Evolutionary conservation across 2,113 vertebrate genomes (phyloP).

Genomic region (Isichthys henryi): DNA sequence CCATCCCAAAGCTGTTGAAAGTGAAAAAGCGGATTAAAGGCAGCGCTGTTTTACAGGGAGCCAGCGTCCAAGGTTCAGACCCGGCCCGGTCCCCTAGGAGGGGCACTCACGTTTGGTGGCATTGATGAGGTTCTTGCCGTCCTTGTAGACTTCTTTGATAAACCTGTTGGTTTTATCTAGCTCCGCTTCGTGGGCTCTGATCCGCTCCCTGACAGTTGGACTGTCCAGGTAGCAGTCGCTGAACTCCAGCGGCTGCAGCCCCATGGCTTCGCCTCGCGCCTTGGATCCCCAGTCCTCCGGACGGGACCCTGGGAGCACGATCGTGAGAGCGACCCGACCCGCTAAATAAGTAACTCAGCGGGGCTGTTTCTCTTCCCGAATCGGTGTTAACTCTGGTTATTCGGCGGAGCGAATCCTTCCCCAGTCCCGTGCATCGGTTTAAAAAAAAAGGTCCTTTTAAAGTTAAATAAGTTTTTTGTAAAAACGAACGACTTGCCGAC

Average conservation of each 20-base stretch:
- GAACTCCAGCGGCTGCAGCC: slow-evolving; percentile 91
- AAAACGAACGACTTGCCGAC: neutral
- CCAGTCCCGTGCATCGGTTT: neutral
- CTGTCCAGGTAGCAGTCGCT: slow-evolving; percentile 97
- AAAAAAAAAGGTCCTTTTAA: neutral
- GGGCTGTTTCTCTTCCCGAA: neutral
- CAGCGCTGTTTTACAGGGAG: neutral
- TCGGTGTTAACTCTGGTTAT: neutral
- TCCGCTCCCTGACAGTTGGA: slow-evolving; percentile 82
- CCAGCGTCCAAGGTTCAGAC: neutral
- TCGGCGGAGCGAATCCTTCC: neutral
- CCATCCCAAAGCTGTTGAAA: neutral
- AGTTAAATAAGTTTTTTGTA: neutral
- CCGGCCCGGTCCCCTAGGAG: neutral
- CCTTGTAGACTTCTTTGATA: slow-evolving; percentile 94
- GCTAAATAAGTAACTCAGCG: neutral
- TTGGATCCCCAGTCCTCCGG: neutral
- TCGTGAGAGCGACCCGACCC: neutral
- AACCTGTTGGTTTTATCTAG: slow-evolving; percentile 94
- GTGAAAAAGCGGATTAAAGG: neutral
- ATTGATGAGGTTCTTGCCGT: slow-evolving; percentile 90
- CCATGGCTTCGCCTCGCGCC: slow-evolving; percentile 59
- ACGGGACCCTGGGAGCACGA: neutral
- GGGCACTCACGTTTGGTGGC: slow-evolving; percentile 85
- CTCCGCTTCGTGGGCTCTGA: slow-evolving; percentile 86